Evolutionary conservation across 2,797 vertebrate species (phyloP).

Genomic region (Coluber constrictor): DNA sequence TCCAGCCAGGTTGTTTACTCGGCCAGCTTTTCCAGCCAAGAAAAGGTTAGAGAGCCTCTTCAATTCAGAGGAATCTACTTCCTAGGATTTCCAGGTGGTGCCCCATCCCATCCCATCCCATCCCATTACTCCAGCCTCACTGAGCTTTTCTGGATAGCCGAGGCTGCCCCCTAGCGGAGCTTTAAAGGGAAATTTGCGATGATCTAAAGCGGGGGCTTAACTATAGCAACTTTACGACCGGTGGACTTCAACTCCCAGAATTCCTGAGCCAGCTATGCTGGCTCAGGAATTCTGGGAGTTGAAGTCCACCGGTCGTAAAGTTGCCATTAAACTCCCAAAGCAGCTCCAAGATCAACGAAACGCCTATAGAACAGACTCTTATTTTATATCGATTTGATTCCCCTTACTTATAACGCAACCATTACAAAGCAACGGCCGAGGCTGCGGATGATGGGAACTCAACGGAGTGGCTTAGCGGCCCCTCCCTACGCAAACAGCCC

Average conservation of each 20-base stretch:
- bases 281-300: no score
- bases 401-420: no score
- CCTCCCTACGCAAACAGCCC: accelerated
- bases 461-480: no score
- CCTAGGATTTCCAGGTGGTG: background rate
- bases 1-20: background rate
- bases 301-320: no score
- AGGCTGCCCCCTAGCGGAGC: background rate
- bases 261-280: background rate
- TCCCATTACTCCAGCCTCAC: background rate
- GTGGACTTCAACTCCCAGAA: background rate
- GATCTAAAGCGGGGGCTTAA: no score
- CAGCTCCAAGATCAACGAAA: no score
- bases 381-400: no score
- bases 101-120: background rate
- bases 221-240: background rate
- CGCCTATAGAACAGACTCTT: no score
- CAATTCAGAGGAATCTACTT: background rate
- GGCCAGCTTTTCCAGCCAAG: background rate
- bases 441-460: background rate
- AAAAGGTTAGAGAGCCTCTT: no score
- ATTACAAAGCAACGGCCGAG: no score
- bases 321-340: no score
- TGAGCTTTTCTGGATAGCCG: background rate
- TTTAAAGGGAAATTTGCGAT: background rate